These are phyloP conservation scores for Styela clava DNA, from an alignment of 23 tunicate species.

Conservation along the genomic window DNA sequence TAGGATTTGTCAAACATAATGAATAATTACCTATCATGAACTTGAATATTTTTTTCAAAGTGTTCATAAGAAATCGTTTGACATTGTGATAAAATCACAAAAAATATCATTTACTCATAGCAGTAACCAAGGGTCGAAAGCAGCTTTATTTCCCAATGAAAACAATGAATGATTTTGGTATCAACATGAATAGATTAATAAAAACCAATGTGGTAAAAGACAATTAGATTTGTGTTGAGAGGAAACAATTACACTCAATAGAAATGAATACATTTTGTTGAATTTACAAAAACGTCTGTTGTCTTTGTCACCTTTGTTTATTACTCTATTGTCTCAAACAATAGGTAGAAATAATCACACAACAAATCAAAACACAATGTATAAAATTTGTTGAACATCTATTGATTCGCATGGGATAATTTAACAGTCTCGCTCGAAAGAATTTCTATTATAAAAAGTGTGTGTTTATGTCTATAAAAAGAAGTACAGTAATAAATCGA, in stretches of 20 bases:
- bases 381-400: neutral
- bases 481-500: too few relatives aligned
- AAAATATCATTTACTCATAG: too few relatives aligned
- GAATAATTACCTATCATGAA: too few relatives aligned
- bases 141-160: too few relatives aligned
- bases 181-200: neutral
- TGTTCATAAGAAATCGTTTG: too few relatives aligned
- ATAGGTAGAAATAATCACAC: neutral
- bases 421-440: neutral
- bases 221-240: neutral
- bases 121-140: too few relatives aligned
- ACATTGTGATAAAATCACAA: too few relatives aligned
- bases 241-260: neutral
- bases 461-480: too few relatives aligned
- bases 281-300: neutral
- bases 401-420: neutral
- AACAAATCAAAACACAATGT: neutral
- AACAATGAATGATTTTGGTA: neutral
- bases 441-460: neutral
- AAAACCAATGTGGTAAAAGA: neutral
- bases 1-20: too few relatives aligned
- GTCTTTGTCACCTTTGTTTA: neutral
- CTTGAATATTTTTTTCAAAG: too few relatives aligned
- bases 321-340: neutral
- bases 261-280: neutral